Conservation (phyloP, 2,797 vertebrate genomes). For the Sebastes matsubarae region DNA sequence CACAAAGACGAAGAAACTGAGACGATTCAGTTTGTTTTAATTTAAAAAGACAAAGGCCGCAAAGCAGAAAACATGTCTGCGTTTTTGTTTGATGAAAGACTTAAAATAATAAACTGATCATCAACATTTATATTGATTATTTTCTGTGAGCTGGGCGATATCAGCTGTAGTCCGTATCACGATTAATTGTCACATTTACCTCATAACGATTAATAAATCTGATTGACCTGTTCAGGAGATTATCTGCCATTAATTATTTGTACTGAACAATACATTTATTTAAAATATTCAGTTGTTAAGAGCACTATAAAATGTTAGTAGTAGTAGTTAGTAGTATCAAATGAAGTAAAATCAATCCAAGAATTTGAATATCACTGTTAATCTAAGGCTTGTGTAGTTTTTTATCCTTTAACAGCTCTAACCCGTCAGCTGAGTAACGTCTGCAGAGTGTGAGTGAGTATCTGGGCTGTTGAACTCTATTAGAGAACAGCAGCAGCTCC, state of each 20-base stretch:
- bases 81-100: background rate
- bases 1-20: background rate
- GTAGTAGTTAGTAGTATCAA: no score
- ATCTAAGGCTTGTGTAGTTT: background rate
- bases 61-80: background rate
- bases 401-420: background rate
- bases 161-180: no score
- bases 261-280: no score
- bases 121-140: background rate
- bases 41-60: background rate
- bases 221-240: background rate
- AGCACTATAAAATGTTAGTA: no score
- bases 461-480: conserved; percentile 35
- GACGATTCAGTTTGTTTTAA: background rate
- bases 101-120: background rate
- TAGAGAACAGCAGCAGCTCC: conserved; percentile 41
- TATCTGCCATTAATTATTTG: background rate
- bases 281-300: no score
- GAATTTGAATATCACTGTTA: no score
- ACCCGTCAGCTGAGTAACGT: background rate
- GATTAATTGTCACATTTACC: no score
- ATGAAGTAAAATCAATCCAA: no score
- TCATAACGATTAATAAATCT: no score
- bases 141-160: background rate
- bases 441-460: background rate